Conservation (phyloP, 2,113 vertebrate species). For the Coryphaenoides rupestris region DNA sequence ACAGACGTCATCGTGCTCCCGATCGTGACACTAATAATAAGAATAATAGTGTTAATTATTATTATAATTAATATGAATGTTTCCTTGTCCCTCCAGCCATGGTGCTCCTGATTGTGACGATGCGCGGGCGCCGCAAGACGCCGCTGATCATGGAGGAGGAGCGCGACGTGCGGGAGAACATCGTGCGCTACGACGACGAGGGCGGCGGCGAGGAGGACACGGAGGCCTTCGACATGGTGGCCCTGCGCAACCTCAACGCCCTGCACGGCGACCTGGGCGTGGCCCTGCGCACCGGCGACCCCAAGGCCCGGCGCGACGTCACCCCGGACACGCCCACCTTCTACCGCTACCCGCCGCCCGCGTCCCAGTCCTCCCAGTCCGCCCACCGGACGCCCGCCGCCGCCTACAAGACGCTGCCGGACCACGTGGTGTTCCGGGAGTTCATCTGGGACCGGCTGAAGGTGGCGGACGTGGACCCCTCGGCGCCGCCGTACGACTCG, state of each 20-base stretch:
- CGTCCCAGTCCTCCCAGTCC: slow-evolving; percentile 33
- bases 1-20: too few species aligned
- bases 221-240: slow-evolving; percentile 93
- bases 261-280: slow-evolving; percentile 44
- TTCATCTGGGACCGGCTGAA: slow-evolving; percentile 97
- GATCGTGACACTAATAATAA: too few species aligned
- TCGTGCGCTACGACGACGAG: slow-evolving; percentile 93
- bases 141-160: slow-evolving; percentile 94
- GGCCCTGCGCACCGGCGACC: slow-evolving; percentile 56
- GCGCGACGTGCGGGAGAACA: slow-evolving; percentile 90
- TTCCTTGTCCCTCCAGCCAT: slow-evolving; percentile 74
- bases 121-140: slow-evolving; percentile 87
- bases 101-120: slow-evolving; percentile 88
- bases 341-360: slow-evolving; percentile 74
- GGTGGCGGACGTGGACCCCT: slow-evolving; percentile 87
- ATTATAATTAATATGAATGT: neutral
- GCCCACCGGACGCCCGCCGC: slow-evolving; percentile 73
- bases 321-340: slow-evolving; percentile 89
- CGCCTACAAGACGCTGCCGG: slow-evolving; percentile 83
- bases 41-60: too few species aligned
- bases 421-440: slow-evolving; percentile 92
- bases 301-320: slow-evolving; percentile 84
- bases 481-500: slow-evolving; percentile 90
- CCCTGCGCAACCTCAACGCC: slow-evolving; percentile 89
- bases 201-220: slow-evolving; percentile 97